phyloP scores from a whole-genome alignment of 2,113 vertebrate species.

The Irena cyanogastra region DNA sequence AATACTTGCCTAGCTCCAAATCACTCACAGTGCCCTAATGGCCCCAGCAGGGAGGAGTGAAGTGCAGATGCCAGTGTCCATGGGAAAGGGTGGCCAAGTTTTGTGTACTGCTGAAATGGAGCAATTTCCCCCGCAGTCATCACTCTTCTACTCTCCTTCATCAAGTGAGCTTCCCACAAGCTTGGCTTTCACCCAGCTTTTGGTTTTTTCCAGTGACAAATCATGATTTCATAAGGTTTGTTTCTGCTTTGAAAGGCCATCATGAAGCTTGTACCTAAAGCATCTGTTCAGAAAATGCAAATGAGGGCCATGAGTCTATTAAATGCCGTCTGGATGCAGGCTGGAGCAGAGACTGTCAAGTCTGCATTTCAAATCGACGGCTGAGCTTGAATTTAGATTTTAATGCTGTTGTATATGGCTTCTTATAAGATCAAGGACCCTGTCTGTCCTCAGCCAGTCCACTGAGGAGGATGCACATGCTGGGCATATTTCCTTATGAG shows the following conservation, averaged over 20 bases:
- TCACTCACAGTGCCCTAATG: fast-evolving
- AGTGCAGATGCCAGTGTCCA: not conserved
- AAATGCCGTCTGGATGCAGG: not conserved
- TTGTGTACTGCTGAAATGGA: not conserved
- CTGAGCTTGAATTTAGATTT: not conserved
- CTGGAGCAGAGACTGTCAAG: not conserved
- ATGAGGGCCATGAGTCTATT: not conserved
- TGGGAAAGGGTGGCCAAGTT: not conserved
- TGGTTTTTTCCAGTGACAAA: not conserved
- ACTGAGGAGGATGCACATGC: not conserved
- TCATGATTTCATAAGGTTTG: not conserved
- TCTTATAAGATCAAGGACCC: not conserved
- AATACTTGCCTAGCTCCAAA: not conserved
- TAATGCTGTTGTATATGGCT: not conserved
- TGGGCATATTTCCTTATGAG: not conserved
- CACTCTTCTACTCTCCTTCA: not conserved
- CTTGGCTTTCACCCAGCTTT: not conserved
- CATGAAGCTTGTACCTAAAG: not conserved
- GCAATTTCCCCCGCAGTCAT: not conserved
- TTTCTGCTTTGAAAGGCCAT: not conserved
- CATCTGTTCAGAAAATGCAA: not conserved
- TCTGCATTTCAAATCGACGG: not conserved
- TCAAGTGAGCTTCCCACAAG: not conserved
- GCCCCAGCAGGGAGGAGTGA: not conserved
- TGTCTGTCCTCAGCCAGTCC: not conserved